Evolutionary conservation across 2,888 invertebrate genomes (phyloP).

Genomic region (Eristalis arbustorum): DNA sequence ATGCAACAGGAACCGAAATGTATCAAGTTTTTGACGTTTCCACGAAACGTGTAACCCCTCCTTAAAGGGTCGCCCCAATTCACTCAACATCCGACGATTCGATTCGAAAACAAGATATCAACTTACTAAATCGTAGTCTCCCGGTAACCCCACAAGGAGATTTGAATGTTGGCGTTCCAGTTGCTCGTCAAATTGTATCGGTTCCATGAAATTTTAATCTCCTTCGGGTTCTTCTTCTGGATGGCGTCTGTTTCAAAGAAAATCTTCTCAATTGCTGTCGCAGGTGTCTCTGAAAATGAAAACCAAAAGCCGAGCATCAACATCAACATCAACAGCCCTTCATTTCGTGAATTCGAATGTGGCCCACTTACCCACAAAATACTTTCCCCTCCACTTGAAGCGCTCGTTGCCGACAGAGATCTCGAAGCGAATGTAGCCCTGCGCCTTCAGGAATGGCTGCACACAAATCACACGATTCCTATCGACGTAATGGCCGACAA

Average conservation of each 20-base stretch:
- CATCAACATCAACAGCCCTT: too few species aligned
- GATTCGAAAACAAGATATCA: conserved; percentile 33
- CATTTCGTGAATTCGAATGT: neutral
- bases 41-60: too few species aligned
- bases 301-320: neutral
- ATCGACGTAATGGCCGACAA: conserved; percentile 88
- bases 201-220: conserved; percentile 91
- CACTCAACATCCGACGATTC: neutral
- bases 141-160: conserved; percentile 94
- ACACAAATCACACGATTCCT: conserved; percentile 93
- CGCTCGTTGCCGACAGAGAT: conserved; percentile 91
- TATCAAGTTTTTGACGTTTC: too few species aligned
- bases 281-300: conserved; percentile 88
- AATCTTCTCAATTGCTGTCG: conserved; percentile 91
- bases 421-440: conserved; percentile 93
- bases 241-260: conserved; percentile 88
- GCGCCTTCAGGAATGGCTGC: conserved; percentile 91
- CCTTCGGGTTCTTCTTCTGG: conserved; percentile 87
- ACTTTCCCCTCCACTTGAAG: conserved; percentile 94
- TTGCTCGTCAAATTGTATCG: conserved; percentile 92
- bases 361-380: conserved; percentile 89
- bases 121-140: conserved; percentile 86
- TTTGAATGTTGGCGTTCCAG: conserved; percentile 87
- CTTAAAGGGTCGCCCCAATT: neutral
- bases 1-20: too few species aligned